Evolutionary conservation across 2,888 invertebrate species (phyloP), one percentile per base, ranked within the genome.

Genomic region (Capitulum mitella): DNA sequence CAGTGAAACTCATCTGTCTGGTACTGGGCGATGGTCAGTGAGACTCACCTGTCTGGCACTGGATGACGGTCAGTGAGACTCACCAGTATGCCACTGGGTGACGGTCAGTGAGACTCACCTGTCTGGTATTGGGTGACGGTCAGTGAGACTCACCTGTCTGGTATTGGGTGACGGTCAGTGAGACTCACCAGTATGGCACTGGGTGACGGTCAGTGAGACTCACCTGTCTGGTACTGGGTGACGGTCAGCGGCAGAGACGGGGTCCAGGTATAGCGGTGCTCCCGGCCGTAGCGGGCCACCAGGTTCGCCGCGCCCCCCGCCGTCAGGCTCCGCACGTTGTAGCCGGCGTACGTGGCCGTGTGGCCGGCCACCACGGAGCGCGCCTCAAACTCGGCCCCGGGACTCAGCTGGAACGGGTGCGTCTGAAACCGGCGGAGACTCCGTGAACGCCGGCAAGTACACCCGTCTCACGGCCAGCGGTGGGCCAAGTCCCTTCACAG

Each of bases 131-230:
- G 12, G 3, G 19, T 51, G 43, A 51, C 51, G 51, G 16, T 22
- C 16, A 16, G 51, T 51, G 51, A n/a, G 12, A 16, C 70, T 22
- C 34, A 37, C 70, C 78, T 54, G 54, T 40, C 43, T 46, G 58
- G 58, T 58, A 58, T 29, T 58, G 29, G 3, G 22, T 51, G 51
- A 22, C 8, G 16, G 22, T 51, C 51, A 51, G 51, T 22, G 51
- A 22, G 19, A 95, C 74, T 14, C 37, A 74, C 74, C 78, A 8
- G 58, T 64, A 29, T 77, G 54, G 29, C 34, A 74, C 79, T 84
- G 90, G 84, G 92, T 93, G 19, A 93, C 93, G 84, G 90, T 89
- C 3, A 93, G 83, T 10, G 92, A n/a, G n/a, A n/a, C 74, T 14
- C 37, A 74, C 74, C 78, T 32, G 58, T 64, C 48, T 77, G 54